A percentile compares a stretch with the other conserved stretches of the same genome.
These are phyloP conservation scores for Pteromalus puparum DNA, from an alignment of 1,140 invertebrate species.

Conservation along the genomic window DNA sequence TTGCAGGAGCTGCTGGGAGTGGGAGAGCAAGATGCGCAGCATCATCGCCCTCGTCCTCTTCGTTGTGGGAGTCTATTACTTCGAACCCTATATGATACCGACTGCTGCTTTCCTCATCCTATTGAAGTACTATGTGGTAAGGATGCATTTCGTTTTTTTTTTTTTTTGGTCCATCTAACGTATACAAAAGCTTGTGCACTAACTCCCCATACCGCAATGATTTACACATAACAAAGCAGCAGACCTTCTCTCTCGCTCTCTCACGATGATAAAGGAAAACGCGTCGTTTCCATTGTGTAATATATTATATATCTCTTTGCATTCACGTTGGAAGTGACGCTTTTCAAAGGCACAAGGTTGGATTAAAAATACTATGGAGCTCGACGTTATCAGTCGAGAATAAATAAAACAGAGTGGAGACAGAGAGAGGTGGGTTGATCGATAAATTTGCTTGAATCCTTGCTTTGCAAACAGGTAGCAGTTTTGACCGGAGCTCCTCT, in stretches of 20 bases:
- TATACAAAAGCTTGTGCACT: slow-evolving; percentile 37
- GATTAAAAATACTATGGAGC: too few species aligned
- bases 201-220: slow-evolving; percentile 8
- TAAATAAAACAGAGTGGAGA: not conserved
- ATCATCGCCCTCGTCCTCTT: slow-evolving; percentile 91
- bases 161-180: slow-evolving; percentile 36
- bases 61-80: slow-evolving; percentile 87
- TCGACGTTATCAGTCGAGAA: not conserved
- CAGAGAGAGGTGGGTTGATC: slow-evolving; percentile 37
- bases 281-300: not conserved
- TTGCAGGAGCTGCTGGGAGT: slow-evolving; percentile 94
- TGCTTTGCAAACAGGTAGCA: slow-evolving; percentile 67
- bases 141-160: slow-evolving; percentile 42
- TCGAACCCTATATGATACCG: slow-evolving; percentile 93
- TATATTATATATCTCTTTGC: not conserved
- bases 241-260: slow-evolving; percentile 22
- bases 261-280: not conserved
- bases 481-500: slow-evolving; percentile 67
- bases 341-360: not conserved
- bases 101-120: slow-evolving; percentile 85
- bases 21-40: slow-evolving; percentile 95
- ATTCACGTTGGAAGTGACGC: not conserved
- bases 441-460: slow-evolving; percentile 52
- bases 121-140: slow-evolving; percentile 83
- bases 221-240: slow-evolving; percentile 7